Base-by-base conservation (phyloP, 2,113 vertebrate species). In the Montifringilla adamsi region DNA sequence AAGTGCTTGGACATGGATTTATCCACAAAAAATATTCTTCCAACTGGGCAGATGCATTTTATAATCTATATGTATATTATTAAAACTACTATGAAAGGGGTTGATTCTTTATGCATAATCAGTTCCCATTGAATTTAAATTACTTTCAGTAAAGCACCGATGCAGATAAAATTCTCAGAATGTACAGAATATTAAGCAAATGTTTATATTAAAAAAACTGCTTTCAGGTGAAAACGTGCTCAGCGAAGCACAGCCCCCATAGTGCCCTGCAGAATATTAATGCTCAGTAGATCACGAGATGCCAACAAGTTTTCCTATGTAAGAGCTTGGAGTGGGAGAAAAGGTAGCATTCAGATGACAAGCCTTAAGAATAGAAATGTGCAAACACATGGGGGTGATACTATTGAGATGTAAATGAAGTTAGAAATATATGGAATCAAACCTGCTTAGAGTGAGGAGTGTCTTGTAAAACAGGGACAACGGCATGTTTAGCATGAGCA, bases 111-210 rank as follows among this genome's bases (percentile, higher is more conserved):
- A 94, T n/a, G 49, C 94, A 94, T 97, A 97, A 98, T 98, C 96
- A 97, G 96, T 97, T 97, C 79, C 94, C 85, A 96, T 64, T 97
- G 97, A 97, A 97, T 97, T 97, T 96, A 97, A 98, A 98, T 97
- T 96, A 97, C 97, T 97, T 97, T 93, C 93, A 81, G 91, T 90
- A 94, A 96, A 92, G 94, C 93, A 97, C 46, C 20, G 85, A 96
- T 96, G 96, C 96, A 97, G 97, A 98, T 97, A 98, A 96, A 98
- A 97, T 89, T 93, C 81, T 95, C 91, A 87, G 96, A 97, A 98
- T 97, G 95, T 98, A 97, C 97, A 98, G 97, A 98, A 98, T 98
- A 98, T 98, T 98, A 98, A 98, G 94, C 90, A 97, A 98, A 98
- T 97, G 84, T 98, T 98, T 98, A 97, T 97, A 97, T 97, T 98